phyloP scores from a whole-genome alignment of 2,113 vertebrate species.

The Aleadryas rufinucha region DNA sequence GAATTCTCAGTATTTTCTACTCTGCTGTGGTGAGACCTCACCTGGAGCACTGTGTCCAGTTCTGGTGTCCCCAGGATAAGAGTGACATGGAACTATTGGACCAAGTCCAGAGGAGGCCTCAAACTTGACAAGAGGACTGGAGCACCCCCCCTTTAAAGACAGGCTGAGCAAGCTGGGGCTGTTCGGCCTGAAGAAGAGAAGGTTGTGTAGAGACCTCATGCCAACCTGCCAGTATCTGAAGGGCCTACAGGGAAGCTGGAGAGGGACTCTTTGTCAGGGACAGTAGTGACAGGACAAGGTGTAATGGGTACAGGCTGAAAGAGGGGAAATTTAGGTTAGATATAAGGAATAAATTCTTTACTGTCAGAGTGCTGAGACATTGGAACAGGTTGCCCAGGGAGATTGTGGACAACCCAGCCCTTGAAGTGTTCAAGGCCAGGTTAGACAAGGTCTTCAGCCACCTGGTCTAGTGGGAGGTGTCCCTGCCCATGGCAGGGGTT shows the following conservation, averaged over 20 bases:
- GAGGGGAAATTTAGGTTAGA: not conserved
- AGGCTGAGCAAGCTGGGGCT: not conserved
- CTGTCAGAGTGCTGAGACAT: not conserved
- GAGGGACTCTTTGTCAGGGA: not conserved
- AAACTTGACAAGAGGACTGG: not conserved
- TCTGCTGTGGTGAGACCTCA: not conserved
- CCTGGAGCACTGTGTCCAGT: not conserved
- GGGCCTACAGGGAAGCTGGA: not conserved
- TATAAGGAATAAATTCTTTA: not conserved
- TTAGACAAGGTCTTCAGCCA: not conserved
- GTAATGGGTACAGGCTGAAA: not conserved
- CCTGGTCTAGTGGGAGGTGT: not conserved
- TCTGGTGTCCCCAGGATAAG: rapidly evolving
- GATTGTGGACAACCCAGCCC: not conserved
- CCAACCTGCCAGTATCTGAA: not conserved
- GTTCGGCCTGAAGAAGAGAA: not conserved
- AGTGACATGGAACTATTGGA: not conserved
- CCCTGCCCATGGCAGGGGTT: not conserved
- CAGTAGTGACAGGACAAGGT: too few relatives aligned
- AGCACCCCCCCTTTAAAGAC: rapidly evolving
- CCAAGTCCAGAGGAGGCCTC: not conserved
- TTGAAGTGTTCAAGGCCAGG: not conserved
- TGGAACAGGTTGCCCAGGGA: not conserved
- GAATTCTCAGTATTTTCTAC: not conserved
- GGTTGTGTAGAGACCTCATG: not conserved